Evolutionary conservation across 2,888 invertebrate genomes (phyloP).

Genomic region (Sinohyriopsis cumingii): DNA sequence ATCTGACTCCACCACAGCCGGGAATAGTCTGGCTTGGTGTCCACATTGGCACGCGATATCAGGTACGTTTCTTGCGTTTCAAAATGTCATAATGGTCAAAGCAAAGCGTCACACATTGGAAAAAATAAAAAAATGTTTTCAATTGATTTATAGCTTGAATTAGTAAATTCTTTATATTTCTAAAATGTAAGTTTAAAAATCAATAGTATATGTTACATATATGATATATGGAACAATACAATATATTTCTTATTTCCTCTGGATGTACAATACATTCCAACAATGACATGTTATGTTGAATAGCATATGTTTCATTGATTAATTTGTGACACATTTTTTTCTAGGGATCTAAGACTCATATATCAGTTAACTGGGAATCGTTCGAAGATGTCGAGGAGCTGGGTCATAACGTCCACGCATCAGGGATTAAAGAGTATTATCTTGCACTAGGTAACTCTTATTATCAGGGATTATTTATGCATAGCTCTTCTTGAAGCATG

Average conservation of each 20-base stretch:
- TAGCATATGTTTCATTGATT: too few relatives aligned
- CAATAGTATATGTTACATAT: too few relatives aligned
- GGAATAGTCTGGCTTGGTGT: constrained; percentile 17
- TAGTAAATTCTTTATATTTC: neutral
- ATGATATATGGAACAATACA: too few relatives aligned
- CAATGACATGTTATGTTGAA: too few relatives aligned
- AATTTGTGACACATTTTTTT: neutral
- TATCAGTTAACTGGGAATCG: constrained; percentile 41
- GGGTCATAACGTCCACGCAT: constrained; percentile 25
- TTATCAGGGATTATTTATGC: too few relatives aligned
- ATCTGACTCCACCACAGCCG: constrained; percentile 11
- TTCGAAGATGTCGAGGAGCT: constrained; percentile 43
- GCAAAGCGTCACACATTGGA: too few relatives aligned
- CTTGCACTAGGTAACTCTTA: constrained; percentile 32
- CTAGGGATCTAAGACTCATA: constrained; percentile 27
- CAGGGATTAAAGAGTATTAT: constrained; percentile 37
- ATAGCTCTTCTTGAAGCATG: too few relatives aligned
- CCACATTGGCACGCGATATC: constrained; percentile 3
- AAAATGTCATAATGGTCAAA: neutral
- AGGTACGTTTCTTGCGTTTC: constrained; percentile 4
- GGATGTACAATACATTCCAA: too few relatives aligned
- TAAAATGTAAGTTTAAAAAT: neutral
- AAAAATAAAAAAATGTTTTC: too few relatives aligned
- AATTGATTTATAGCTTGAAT: neutral
- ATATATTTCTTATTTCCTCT: too few relatives aligned